A percentile compares a stretch with the other conserved stretches of the same genome.
phyloP scores from a whole-genome alignment of 2,113 vertebrate genomes.

The Corythornis vintsioides region DNA sequence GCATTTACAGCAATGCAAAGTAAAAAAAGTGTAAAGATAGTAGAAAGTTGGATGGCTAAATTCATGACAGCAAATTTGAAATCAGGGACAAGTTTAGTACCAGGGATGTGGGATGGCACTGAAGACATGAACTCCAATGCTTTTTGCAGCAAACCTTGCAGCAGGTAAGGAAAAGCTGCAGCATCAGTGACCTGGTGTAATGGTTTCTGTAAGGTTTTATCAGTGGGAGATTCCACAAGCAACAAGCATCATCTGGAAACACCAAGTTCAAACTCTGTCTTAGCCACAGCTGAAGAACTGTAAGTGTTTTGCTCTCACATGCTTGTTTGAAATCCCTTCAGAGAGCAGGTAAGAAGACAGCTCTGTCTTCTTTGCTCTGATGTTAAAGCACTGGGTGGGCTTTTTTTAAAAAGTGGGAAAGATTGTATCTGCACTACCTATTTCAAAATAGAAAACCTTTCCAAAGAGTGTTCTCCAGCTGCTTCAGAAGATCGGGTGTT shows the following conservation, averaged over 20 bases:
- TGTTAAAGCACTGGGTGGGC: neutral
- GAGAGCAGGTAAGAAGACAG: neutral
- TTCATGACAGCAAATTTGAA: neutral
- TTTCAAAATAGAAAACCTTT: neutral
- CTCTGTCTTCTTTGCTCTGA: neutral
- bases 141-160: neutral
- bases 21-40: neutral
- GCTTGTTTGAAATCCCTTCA: neutral
- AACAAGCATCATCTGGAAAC: neutral
- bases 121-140: rapidly evolving
- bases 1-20: neutral
- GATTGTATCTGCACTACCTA: rapidly evolving
- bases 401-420: neutral
- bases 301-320: rapidly evolving
- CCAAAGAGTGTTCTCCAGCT: neutral
- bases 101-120: too few relatives aligned
- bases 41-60: neutral
- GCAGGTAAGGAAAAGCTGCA: neutral
- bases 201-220: neutral
- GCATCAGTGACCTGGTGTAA: neutral
- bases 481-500: neutral
- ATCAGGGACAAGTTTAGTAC: neutral
- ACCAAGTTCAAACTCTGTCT: neutral
- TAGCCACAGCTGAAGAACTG: neutral
- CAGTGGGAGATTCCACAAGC: neutral